Conservation (phyloP, 2,797 vertebrate genomes). For the Botia almorhae region DNA sequence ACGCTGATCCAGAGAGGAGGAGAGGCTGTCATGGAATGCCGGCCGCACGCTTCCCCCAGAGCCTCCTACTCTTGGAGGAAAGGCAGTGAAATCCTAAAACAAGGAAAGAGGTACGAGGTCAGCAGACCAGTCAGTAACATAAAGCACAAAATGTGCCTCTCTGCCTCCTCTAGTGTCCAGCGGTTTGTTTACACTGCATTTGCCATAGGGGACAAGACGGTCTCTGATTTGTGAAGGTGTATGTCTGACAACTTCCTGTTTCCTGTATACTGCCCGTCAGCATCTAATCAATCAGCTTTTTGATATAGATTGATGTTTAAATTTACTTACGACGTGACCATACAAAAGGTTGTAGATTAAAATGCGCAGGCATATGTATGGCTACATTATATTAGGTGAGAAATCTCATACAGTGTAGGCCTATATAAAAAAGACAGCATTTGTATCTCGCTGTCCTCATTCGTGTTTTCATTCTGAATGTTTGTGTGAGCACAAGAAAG, state of each 20-base stretch:
- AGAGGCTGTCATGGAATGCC: constrained; percentile 81
- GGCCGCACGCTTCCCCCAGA: constrained; percentile 83
- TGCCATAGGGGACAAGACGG: not conserved
- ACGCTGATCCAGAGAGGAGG: constrained; percentile 84
- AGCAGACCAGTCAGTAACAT: constrained; percentile 51
- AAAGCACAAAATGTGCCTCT: constrained; percentile 55
- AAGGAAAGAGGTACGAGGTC: constrained; percentile 77
- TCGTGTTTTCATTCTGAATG: not conserved
- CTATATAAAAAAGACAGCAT: too few species aligned
- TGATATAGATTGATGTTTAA: too few species aligned
- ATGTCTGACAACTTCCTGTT: not conserved
- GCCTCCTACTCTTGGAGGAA: constrained; percentile 84
- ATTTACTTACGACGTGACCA: too few species aligned
- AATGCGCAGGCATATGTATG: too few species aligned
- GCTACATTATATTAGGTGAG: too few species aligned
- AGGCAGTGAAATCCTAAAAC: constrained; percentile 72
- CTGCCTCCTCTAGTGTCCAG: constrained; percentile 14
- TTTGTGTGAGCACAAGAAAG: not conserved
- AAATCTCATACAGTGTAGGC: too few species aligned
- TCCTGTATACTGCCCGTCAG: not conserved
- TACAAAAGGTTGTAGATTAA: too few species aligned
- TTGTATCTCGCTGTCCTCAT: too few species aligned
- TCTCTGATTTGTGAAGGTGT: not conserved
- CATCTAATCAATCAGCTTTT: not conserved
- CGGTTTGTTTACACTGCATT: constrained; percentile 20